Conservation (phyloP, 2,888 invertebrate genomes). For the Polia nebulosa region DNA sequence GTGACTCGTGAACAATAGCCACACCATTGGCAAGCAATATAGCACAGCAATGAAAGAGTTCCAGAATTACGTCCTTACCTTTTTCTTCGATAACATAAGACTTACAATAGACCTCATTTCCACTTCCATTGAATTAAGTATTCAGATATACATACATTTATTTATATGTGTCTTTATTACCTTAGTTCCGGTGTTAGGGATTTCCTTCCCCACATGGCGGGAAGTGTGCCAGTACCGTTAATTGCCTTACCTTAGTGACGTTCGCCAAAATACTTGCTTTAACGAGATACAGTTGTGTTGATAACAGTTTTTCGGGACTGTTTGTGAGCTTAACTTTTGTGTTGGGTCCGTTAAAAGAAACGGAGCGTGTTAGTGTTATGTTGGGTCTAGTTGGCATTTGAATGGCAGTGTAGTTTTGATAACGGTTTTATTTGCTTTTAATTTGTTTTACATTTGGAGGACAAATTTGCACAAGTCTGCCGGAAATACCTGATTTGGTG, state of each 20-base stretch:
- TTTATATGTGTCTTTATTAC: slow-evolving; percentile 64
- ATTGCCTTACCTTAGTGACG: slow-evolving; percentile 78
- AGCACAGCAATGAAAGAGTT: slow-evolving; percentile 24
- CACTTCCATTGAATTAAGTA: slow-evolving; percentile 37
- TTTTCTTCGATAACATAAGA: slow-evolving; percentile 31
- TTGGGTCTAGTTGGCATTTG: neutral
- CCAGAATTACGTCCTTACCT: slow-evolving; percentile 12
- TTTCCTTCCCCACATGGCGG: slow-evolving; percentile 70
- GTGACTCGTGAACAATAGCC: neutral
- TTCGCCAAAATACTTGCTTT: slow-evolving; percentile 79
- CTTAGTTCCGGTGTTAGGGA: slow-evolving; percentile 67
- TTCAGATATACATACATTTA: slow-evolving; percentile 26
- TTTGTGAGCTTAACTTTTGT: slow-evolving; percentile 2
- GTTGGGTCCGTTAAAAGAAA: slow-evolving; percentile 2
- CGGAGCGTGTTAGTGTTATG: neutral
- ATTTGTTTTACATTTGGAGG: no score
- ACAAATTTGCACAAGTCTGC: neutral
- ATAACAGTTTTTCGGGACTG: slow-evolving; percentile 55
- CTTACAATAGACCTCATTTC: slow-evolving; percentile 44
- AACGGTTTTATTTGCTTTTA: neutral
- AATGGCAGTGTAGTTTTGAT: slow-evolving; percentile 5
- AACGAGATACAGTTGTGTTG: slow-evolving; percentile 72
- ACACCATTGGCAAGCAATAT: neutral
- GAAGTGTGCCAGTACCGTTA: slow-evolving; percentile 73
- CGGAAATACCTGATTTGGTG: neutral